These are phyloP conservation scores for Bubalus kerabau DNA, from an alignment of 2,113 vertebrate genomes.

Conservation along the genomic window DNA sequence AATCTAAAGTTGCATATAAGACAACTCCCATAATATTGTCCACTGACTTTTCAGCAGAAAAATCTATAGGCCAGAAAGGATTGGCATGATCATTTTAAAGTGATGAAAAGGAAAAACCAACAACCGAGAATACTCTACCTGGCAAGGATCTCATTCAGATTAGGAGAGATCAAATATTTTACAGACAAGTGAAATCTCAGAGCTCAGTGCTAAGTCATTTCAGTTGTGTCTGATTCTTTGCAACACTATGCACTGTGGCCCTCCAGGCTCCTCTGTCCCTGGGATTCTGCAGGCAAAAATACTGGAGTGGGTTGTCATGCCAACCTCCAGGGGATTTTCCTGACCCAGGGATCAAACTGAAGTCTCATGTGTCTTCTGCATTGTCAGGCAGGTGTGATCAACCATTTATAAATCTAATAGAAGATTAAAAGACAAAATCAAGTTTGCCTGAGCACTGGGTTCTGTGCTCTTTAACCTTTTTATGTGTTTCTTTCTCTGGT, in stretches of 20 bases:
- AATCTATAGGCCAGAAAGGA: neutral
- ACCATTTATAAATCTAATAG: neutral
- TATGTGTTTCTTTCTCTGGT: neutral
- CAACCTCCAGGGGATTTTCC: neutral
- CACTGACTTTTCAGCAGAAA: neutral
- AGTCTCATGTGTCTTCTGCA: neutral
- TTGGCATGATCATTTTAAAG: neutral
- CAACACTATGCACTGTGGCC: neutral
- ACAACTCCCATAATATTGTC: neutral
- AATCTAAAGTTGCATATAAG: neutral
- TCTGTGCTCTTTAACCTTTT: neutral
- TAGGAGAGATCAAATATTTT: neutral
- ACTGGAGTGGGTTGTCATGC: neutral
- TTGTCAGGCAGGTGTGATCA: neutral
- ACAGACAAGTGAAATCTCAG: neutral
- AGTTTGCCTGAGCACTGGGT: neutral
- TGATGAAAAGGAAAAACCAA: neutral
- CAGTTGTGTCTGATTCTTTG: neutral
- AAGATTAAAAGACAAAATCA: neutral
- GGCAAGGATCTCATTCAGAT: neutral
- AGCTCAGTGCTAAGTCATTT: neutral
- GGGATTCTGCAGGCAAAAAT: neutral
- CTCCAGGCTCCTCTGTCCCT: neutral
- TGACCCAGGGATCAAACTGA: neutral
- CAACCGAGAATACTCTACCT: neutral